Conservation (phyloP, 2,888 invertebrate species). For the Thymelicus acteon region DNA sequence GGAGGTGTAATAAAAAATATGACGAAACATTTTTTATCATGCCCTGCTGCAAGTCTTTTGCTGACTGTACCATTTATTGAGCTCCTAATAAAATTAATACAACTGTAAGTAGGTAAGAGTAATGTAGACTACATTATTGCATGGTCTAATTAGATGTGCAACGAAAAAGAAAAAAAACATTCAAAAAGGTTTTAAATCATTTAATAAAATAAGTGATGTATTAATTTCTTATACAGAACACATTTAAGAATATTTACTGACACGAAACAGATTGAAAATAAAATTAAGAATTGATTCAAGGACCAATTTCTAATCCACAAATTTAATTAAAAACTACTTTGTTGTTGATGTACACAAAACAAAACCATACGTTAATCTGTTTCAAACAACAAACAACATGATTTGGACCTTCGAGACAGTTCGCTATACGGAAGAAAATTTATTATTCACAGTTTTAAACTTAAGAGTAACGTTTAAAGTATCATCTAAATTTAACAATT, state of each 20-base stretch:
- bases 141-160: slow-evolving; percentile 1
- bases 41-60: no score
- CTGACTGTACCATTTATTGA: no score
- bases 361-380: background rate
- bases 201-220: slow-evolving; percentile 84
- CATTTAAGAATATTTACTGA: slow-evolving; percentile 76
- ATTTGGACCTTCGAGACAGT: slow-evolving; percentile 14
- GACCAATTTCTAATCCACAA: background rate
- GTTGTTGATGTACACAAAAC: background rate
- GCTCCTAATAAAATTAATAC: no score
- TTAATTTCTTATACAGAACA: slow-evolving; percentile 79
- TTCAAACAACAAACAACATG: background rate
- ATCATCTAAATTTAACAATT: background rate
- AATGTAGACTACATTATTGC: background rate
- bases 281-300: slow-evolving; percentile 18
- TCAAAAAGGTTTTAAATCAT: slow-evolving; percentile 67
- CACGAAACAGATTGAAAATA: slow-evolving; percentile 30
- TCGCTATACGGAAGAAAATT: slow-evolving; percentile 5
- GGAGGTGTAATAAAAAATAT: no score
- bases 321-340: background rate
- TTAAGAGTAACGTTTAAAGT: background rate
- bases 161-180: slow-evolving; percentile 39
- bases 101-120: no score
- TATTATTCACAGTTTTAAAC: slow-evolving; percentile 10
- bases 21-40: no score